Base-by-base conservation (phyloP, 2,888 invertebrate species). In the Schrankia costaestrigalis region DNA sequence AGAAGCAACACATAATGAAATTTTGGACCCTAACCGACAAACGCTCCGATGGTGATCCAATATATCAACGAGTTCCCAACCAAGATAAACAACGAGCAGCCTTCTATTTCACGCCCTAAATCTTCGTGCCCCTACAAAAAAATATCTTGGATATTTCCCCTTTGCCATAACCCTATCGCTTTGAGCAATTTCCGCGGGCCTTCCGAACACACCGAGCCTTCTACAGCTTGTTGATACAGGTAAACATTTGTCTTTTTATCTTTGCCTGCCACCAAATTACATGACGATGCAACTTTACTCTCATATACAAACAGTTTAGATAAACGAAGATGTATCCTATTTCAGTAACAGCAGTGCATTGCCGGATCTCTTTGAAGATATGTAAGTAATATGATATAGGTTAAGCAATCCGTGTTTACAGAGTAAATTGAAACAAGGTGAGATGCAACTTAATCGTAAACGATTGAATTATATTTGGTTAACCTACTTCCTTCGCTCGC, bases 271-370 rank as follows among this genome's bases (percentile, higher is more conserved):
- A 56, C 58, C 62, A 72, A 71, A 69, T 63, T 66, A 56, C 63
- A 58, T 66, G 64, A 71, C 55, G 65, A 77, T 78, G 62, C 59
- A 46, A n/a, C n/a, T n/a, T n/a, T n/a, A n/a, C 80, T 79, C 78
- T 78, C 78, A 84, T 81, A 52, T 81, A 52, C 59, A 56, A 62
- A 61, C 61, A 54, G 58, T 64, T 67, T 68, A 52, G 48, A 49
- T 61, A 68, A 71, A 70, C 58, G 68, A 63, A 60, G 43, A 63
- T 63, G 51, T 46, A 55, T 62, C 54, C 51, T 38, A 58, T 64
- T 65, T 57, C 47, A 41, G 52, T 46, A 54, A 48, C 44, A n/a
- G n/a, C n/a, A n/a, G n/a, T n/a, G n/a, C n/a, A n/a, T n/a, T n/a
- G n/a, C n/a, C n/a, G n/a, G n/a, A n/a, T n/a, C n/a, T n/a, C n/a